Percentiles rank a stretch among this genome's conserved stretches.
Evolutionary conservation across 2,113 vertebrate genomes (phyloP).

Genomic region (Columbina picui): DNA sequence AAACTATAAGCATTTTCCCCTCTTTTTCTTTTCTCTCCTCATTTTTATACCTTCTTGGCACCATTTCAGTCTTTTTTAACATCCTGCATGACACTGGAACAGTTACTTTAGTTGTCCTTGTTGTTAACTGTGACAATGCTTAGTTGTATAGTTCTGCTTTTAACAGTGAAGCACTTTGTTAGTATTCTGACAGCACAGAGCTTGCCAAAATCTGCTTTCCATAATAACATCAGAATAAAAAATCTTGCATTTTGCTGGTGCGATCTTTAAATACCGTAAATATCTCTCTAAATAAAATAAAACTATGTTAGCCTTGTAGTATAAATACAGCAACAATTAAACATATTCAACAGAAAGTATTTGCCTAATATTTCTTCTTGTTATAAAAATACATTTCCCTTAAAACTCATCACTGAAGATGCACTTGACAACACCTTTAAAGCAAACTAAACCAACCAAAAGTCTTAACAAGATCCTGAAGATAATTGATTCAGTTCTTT

Average conservation of each 20-base stretch:
- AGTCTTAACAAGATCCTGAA: not conserved
- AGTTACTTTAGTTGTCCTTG: not conserved
- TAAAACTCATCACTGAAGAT: not conserved
- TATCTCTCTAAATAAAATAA: not conserved
- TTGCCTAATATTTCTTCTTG: not conserved
- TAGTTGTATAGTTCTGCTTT: not conserved
- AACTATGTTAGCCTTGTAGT: not conserved
- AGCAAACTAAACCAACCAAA: not conserved
- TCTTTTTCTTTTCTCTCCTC: not conserved
- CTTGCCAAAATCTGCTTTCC: not conserved
- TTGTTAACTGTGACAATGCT: not conserved
- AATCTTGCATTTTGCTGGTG: not conserved
- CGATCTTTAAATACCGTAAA: not conserved
- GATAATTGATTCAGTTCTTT: not conserved
- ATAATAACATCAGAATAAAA: not conserved
- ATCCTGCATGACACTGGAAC: not conserved
- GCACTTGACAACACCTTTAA: accelerated
- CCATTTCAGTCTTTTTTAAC: not conserved
- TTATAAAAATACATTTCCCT: not conserved
- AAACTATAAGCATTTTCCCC: constrained; percentile 27
- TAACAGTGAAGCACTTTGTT: not conserved
- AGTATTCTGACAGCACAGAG: not conserved
- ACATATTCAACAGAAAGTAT: not conserved
- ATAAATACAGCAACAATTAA: not conserved
- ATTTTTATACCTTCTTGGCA: not conserved